phyloP scores from a whole-genome alignment of 2,113 vertebrate species.

The Trematomus loennbergii region DNA sequence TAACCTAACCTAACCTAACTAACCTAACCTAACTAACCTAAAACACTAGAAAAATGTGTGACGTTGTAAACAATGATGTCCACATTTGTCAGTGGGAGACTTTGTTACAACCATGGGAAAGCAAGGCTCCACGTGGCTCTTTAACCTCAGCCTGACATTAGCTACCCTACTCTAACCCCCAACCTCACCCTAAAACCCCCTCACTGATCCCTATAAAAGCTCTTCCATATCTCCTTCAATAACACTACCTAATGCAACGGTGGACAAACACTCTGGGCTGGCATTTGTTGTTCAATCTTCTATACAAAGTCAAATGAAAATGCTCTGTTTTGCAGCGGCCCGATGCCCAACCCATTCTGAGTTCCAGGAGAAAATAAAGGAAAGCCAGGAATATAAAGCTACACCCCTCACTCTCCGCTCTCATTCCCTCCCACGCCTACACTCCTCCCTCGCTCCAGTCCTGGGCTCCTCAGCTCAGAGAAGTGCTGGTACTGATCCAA shows the following conservation, averaged over 20 bases:
- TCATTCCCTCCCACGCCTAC: constrained; percentile 58
- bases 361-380: constrained; percentile 20
- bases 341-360: constrained; percentile 52
- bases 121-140: constrained; percentile 43
- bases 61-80: constrained; percentile 15
- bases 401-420: constrained; percentile 47
- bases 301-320: constrained; percentile 49
- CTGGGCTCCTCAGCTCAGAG: constrained; percentile 61
- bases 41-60: background rate
- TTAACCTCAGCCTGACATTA: constrained; percentile 15
- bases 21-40: constrained; percentile 1
- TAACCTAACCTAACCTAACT: too few relatives aligned
- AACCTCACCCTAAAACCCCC: constrained; percentile 25
- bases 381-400: constrained; percentile 62
- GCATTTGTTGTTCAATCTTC: constrained; percentile 32
- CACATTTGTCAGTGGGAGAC: constrained; percentile 1
- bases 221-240: constrained; percentile 55
- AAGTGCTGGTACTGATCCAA: constrained; percentile 77
- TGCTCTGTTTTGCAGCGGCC: constrained; percentile 58
- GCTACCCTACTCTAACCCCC: too few relatives aligned
- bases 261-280: constrained; percentile 33
- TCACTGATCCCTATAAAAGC: constrained; percentile 34
- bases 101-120: constrained; percentile 8
- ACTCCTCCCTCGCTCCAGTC: constrained; percentile 46
- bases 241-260: constrained; percentile 40